Percentiles rank a stretch among this genome's conserved stretches.
Conservation (phyloP, 2,888 invertebrate genomes). For the Nephrotoma flavescens region DNA sequence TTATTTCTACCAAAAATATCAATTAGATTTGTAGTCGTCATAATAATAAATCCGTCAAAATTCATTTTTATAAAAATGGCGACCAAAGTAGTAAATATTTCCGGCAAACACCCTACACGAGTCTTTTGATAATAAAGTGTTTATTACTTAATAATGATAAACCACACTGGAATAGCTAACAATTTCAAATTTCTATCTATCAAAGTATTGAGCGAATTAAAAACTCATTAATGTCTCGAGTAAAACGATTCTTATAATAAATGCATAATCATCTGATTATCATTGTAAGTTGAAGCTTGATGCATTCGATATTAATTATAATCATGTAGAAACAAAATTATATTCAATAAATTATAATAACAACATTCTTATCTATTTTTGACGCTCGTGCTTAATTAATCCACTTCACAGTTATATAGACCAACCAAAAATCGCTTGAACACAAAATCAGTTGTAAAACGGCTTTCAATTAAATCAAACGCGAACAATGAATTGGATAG, state of each 20-base stretch:
- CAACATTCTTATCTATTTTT: background rate
- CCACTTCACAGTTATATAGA: background rate
- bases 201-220: background rate
- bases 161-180: background rate
- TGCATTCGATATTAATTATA: background rate
- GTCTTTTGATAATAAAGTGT: background rate
- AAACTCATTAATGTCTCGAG: background rate
- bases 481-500: background rate
- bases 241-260: background rate
- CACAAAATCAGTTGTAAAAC: background rate
- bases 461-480: background rate
- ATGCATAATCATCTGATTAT: background rate
- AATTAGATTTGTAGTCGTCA: too few relatives aligned
- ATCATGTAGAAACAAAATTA: background rate
- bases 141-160: background rate
- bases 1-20: too few relatives aligned
- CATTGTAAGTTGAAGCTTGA: background rate
- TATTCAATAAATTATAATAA: background rate
- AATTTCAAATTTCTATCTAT: background rate
- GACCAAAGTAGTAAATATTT: too few relatives aligned
- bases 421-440: background rate
- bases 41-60: too few relatives aligned
- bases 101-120: too few relatives aligned
- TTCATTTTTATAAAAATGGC: too few relatives aligned
- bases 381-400: background rate